Conservation (phyloP, 1,140 invertebrate genomes). For the Drosophila repleta region DNA sequence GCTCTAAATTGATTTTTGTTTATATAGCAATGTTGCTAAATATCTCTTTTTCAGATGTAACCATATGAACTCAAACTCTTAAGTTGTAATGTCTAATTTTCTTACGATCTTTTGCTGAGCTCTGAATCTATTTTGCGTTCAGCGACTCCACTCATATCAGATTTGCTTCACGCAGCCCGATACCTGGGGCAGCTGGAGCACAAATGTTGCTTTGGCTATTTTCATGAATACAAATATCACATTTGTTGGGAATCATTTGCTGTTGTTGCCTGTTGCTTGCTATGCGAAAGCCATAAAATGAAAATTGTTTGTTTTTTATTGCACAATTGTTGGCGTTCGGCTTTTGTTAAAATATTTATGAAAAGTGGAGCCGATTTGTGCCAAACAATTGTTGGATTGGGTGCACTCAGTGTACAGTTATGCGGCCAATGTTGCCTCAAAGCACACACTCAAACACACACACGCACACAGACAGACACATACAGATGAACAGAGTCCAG, state of each 20-base stretch:
- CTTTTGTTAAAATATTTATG: conserved; percentile 70
- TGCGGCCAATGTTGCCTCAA: conserved; percentile 24
- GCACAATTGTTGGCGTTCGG: conserved; percentile 33
- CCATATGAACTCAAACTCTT: too few relatives aligned
- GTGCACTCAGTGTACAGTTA: not conserved
- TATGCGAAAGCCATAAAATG: conserved; percentile 53
- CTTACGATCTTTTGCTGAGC: too few relatives aligned
- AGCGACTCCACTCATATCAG: too few relatives aligned
- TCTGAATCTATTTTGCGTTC: too few relatives aligned
- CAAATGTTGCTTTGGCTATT: conserved; percentile 25
- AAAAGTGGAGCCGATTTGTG: conserved; percentile 65
- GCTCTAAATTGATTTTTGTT: too few relatives aligned
- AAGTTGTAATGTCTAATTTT: too few relatives aligned
- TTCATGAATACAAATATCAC: conserved; percentile 46
- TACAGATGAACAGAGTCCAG: not conserved
- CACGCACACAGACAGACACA: not conserved
- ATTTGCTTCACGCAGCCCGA: not conserved
- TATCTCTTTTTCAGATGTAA: too few relatives aligned
- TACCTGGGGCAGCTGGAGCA: not conserved
- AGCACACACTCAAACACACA: not conserved
- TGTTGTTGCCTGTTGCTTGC: conserved; percentile 36
- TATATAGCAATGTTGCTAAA: too few relatives aligned
- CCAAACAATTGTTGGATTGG: conserved; percentile 53
- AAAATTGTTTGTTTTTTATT: conserved; percentile 43
- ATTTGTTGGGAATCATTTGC: conserved; percentile 24